These are phyloP conservation scores for Diadromus collaris DNA, from an alignment of 2,888 invertebrate species.

Conservation along the genomic window DNA sequence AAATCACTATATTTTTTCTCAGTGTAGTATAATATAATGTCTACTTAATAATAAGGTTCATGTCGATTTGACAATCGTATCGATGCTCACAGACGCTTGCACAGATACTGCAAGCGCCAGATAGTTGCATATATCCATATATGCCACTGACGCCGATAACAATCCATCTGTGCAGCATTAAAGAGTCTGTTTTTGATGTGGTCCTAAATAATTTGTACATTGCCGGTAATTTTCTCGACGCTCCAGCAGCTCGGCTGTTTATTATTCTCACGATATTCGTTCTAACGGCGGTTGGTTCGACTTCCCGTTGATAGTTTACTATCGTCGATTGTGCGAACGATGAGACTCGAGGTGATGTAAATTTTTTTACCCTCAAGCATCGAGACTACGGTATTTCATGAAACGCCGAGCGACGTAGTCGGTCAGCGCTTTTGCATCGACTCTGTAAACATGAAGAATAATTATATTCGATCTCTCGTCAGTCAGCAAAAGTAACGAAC, in stretches of 20 bases:
- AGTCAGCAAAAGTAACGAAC: neutral
- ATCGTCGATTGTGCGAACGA: constrained; percentile 3
- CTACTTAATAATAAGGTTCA: no score
- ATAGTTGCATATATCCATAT: no score
- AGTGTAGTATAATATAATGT: no score
- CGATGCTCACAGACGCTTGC: no score
- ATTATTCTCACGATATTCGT: constrained; percentile 3
- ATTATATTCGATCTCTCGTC: constrained; percentile 26
- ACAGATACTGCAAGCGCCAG: no score
- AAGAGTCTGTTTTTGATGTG: neutral
- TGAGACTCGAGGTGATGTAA: neutral
- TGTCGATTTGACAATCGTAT: no score
- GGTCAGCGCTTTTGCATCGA: constrained; percentile 3
- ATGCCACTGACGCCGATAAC: constrained; percentile 15
- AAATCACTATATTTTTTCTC: no score
- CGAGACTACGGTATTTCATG: constrained; percentile 1
- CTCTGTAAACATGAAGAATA: constrained; percentile 12
- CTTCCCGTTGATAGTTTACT: neutral
- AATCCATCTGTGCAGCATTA: constrained; percentile 9
- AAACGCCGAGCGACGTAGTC: neutral
- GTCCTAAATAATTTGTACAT: neutral
- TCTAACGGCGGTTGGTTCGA: neutral
- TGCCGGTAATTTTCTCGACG: neutral
- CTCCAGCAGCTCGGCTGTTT: neutral
- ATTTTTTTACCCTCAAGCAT: neutral